Evolutionary conservation across 2,888 invertebrate genomes (phyloP), one percentile per base, ranked within the genome.

Genomic region (Ophonus ardosiacus): DNA sequence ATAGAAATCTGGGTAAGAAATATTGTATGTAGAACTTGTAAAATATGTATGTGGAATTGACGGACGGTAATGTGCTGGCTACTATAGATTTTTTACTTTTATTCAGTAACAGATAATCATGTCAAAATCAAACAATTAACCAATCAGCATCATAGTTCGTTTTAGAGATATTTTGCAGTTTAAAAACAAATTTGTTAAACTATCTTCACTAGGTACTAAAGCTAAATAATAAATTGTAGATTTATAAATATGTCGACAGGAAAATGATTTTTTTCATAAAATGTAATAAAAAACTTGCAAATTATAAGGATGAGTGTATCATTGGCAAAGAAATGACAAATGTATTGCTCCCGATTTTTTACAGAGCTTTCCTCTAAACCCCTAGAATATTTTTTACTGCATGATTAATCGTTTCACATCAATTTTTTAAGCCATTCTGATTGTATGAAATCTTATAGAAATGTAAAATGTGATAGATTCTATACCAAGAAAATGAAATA

Each of bases 331-430:
- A 68, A 68, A 68, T 68, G 68, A 68, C 68, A 68, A 68, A 68
- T 68, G 68, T 68, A 68, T 68, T 68, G 68, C 38, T 63, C 68
- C 68, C 63, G 24, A 68, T 38, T 68, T 68, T 38, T 68, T 68
- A n/a, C 31, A 8, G n/a, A 63, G 68, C 31, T 40, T 40, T 68
- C n/a, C 68, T 68, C 38, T 68, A 68, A 68, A 68, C 38, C 68
- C 24, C 38, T 13, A 68, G 68, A 65, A 38, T 15, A 68, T 68
- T 68, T 68, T 68, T 68, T 68, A 68, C 38, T 68, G 0, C 38
- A 68, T 68, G 68, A 68, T 68, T 68, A 68, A 68, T 68, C 38
- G 68, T 68, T 68, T 68, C 38, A 7, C 68, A 68, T 68, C 68
- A 38, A 68, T 68, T 68, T 65, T 68, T 68, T 68, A 21, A 24